Evolutionary conservation across 2,888 invertebrate genomes (phyloP).

Genomic region (Drosophila nigricruria): DNA sequence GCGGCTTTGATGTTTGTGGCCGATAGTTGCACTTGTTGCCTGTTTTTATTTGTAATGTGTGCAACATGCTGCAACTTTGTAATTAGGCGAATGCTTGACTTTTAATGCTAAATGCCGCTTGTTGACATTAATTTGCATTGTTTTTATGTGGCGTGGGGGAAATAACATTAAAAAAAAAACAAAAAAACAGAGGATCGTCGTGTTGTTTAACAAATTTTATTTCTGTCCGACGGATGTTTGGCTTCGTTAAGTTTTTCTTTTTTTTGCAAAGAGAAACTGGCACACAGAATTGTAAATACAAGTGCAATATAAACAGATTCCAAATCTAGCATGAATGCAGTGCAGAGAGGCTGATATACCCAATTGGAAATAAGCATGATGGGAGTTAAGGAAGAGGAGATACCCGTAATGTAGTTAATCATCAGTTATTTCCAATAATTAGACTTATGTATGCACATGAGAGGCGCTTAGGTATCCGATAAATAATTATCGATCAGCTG

Average conservation of each 20-base stretch:
- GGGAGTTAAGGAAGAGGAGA: neutral
- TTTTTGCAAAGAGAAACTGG: constrained; percentile 40
- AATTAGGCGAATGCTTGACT: constrained; percentile 68
- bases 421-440: no score
- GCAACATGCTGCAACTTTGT: constrained; percentile 61
- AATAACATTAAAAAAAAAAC: neutral
- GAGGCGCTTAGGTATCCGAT: no score
- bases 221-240: constrained; percentile 63
- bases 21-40: constrained; percentile 55
- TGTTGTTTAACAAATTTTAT: constrained; percentile 42
- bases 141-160: constrained; percentile 41
- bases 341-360: neutral
- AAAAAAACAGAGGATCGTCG: constrained; percentile 6
- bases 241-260: constrained; percentile 50
- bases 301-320: constrained; percentile 15
- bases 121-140: constrained; percentile 71
- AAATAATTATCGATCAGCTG: neutral
- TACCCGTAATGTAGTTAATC: neutral
- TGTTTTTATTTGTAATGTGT: constrained; percentile 29
- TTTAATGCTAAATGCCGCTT: constrained; percentile 63
- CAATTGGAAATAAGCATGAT: neutral
- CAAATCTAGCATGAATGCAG: constrained; percentile 8
- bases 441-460: no score
- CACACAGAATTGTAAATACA: constrained; percentile 41
- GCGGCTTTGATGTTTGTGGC: constrained; percentile 56